Base-by-base conservation (phyloP, 1,140 invertebrate species). In the Hypothenemus hampei region DNA sequence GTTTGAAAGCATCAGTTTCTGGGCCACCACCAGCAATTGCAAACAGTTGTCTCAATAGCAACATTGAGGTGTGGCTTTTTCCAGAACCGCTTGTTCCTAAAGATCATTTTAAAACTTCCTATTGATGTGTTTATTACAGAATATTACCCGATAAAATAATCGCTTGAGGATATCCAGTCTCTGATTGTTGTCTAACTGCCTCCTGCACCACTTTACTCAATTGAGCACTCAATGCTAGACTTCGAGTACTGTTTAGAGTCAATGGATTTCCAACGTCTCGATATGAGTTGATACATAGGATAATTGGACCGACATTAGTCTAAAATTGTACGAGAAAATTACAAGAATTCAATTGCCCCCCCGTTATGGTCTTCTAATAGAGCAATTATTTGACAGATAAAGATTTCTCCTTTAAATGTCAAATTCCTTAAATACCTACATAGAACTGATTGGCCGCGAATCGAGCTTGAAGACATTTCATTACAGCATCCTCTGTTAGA, bases 1-100 rank as follows among this genome's bases (percentile, higher is more conserved):
- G 92, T 75, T 95, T 96, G 70, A 94, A 97, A n/a, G 92, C 89
- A 74, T 96, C 92, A 1, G 92, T 96, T 75, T 95, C 92, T 0
- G 89, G 87, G 8, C 92, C 92, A 48, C 91, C 91, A 35, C 92
- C 93, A 13, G 92, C 92, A 40, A 93, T 87, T 68, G 93, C 91
- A 75, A 95, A 96, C 55, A 97, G 71, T 69, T 95, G 89, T 54
- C 91, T 79, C 36, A 96, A 76, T 62, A 96, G 75, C 60, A 93
- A 73, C 91, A 95, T 94, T 2, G 91, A 93, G 36, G 89, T 86
- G 69, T 92, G 90, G 20, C 93, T 96, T 75, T 97, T 97, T 1
- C 93, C 93, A n/a, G 90, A 92, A 8, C 93, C 93, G 66, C 88
- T 92, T 23, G 87, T 90, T 21, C 93, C 90, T 91, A 63, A 2